Base-by-base conservation (phyloP, 2,113 vertebrate genomes). In the Brachyhypopomus occidentalis region DNA sequence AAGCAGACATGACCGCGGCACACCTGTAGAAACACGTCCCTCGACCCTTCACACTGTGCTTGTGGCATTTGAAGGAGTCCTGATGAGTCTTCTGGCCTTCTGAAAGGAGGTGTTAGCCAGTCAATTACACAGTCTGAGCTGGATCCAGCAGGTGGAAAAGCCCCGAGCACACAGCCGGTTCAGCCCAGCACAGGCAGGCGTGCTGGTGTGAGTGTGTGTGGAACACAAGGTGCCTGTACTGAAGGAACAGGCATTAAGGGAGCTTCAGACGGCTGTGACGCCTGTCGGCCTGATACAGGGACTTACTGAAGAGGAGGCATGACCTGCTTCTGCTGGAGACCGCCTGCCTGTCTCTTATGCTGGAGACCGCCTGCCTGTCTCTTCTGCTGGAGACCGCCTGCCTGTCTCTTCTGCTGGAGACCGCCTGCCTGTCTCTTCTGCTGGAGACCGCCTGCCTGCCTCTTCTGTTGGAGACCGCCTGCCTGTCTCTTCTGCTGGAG, bases 101-200 rank as follows among this genome's bases (percentile, higher is more conserved):
- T 81, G 74, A 71, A 52, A 5, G 27, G 52, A 52, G 17, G 48
- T 79, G 73, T 77, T 75, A 78, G 23, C 72, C 75, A 11, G 56
- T 87, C 77, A 85, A 84, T 86, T 85, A 82, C 45, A 56, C 56
- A n/a, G 30, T 75, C 79, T 19, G 25, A 60, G 56, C 72, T 41
- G 58, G 63, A 78, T 62, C 72, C 58, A 80, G 75, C 48, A 66
- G 55, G 71, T 77, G 72, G 72, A 72, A 45, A 66, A 34, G 11
- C 22, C 30, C 56, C 48, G 20, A 70, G 77, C 55, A 81, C 27
- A 41, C 22, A 45, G 59, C 73, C 83, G 27, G 84, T 86, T 85
- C 82, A 14, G 20, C 45, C 72, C 79, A 66, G 74, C 34, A 75
- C 74, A 84, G 72, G 59, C 62, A 55, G 36, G 23, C n/a, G 59